Conservation (phyloP, 2,888 invertebrate genomes). For the Endomychus coccineus region DNA sequence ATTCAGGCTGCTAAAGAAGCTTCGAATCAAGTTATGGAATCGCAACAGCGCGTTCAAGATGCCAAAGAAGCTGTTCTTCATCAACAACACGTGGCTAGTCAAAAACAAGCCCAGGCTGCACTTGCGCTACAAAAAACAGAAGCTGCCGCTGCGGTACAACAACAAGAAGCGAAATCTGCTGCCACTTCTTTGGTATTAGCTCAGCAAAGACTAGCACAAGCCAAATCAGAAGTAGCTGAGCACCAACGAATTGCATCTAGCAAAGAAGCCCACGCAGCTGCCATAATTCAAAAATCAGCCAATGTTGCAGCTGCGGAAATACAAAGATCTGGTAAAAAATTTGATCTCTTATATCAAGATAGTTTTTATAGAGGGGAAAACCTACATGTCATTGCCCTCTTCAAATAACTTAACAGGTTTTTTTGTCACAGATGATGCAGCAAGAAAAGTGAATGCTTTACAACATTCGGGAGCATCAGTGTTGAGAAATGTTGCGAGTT, state of each 20-base stretch:
- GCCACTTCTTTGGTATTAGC: conserved; percentile 59
- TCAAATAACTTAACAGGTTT: not conserved
- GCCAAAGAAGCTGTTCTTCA: conserved; percentile 65
- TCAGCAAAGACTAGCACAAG: conserved; percentile 62
- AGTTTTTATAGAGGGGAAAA: too few species aligned
- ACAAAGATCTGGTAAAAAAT: conserved; percentile 54
- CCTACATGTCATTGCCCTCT: too few species aligned
- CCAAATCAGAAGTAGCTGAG: conserved; percentile 63
- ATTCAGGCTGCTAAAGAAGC: conserved; percentile 70
- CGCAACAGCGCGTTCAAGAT: conserved; percentile 65
- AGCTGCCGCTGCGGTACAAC: conserved; percentile 59
- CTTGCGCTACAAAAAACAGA: conserved; percentile 48
- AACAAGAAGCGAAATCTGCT: conserved; percentile 59
- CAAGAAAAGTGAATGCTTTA: conserved; percentile 26
- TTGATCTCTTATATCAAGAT: too few species aligned
- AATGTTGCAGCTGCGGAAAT: conserved; percentile 63
- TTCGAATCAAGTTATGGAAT: conserved; percentile 59
- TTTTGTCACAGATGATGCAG: conserved; percentile 26
- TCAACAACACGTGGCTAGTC: conserved; percentile 65
- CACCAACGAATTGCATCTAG: conserved; percentile 66
- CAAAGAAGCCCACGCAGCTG: conserved; percentile 65
- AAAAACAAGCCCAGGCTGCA: conserved; percentile 66
- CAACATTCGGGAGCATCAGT: conserved; percentile 25
- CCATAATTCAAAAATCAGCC: conserved; percentile 62
- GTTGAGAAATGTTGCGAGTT: conserved; percentile 25